phyloP scores from a whole-genome alignment of 2,113 vertebrate genomes.

The Caracal caracal region DNA sequence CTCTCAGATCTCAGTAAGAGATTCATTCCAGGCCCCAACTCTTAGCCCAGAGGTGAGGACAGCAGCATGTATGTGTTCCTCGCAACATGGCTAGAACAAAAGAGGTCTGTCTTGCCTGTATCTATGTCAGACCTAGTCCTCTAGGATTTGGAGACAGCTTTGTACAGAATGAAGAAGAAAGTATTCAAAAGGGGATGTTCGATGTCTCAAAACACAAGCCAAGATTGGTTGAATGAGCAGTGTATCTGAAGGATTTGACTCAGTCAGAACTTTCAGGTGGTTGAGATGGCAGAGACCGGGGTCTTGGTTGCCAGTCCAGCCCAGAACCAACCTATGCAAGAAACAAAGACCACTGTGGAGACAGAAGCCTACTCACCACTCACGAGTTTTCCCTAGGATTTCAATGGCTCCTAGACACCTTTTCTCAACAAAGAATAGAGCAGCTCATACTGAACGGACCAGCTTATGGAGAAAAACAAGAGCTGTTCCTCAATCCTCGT shows the following conservation, averaged over 20 bases:
- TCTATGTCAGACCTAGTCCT: neutral
- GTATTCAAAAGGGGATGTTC: neutral
- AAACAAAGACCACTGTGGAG: neutral
- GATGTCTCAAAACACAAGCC: neutral
- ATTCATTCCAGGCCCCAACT: neutral
- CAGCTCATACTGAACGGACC: neutral
- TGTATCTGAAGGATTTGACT: neutral
- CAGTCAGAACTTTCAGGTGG: neutral
- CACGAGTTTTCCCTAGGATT: neutral
- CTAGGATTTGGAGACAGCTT: neutral
- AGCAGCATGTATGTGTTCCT: neutral
- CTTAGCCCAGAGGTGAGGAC: neutral
- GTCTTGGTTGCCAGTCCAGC: neutral
- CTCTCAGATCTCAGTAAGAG: neutral
- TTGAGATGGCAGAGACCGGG: neutral
- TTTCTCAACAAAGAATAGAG: neutral
- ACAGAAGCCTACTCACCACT: neutral
- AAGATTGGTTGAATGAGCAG: neutral
- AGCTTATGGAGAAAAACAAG: neutral
- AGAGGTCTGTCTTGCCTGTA: neutral
- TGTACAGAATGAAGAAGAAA: neutral
- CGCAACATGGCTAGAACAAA: neutral
- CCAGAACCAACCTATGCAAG: neutral
- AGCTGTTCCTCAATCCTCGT: accelerated
- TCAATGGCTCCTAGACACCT: neutral